Conservation (phyloP, 2,797 vertebrate species). For the Peromyscus aztecus region DNA sequence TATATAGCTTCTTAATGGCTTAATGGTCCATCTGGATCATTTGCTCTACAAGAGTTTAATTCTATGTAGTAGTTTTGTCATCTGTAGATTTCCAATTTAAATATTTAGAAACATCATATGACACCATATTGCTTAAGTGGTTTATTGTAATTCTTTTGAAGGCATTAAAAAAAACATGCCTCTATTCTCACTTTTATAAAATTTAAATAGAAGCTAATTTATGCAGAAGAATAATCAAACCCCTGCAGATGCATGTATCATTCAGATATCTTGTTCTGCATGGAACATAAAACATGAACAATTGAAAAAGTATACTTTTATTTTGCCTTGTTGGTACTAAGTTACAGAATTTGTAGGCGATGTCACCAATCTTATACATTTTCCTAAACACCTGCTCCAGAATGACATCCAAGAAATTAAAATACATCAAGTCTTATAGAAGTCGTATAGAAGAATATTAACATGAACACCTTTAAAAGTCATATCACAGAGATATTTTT, state of each 20-base stretch:
- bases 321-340: constrained; percentile 7
- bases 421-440: not conserved
- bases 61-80: constrained; percentile 78
- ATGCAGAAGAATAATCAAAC: constrained; percentile 17
- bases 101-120: constrained; percentile 77
- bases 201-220: constrained; percentile 72
- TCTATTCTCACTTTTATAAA: constrained; percentile 34
- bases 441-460: not conserved
- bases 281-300: constrained; percentile 39
- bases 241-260: constrained; percentile 52
- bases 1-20: constrained; percentile 48
- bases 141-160: constrained; percentile 67
- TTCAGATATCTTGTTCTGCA: not conserved
- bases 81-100: constrained; percentile 77
- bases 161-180: constrained; percentile 60
- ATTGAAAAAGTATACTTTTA: constrained; percentile 54
- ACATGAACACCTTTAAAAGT: not conserved
- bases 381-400: constrained; percentile 7
- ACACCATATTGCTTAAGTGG: constrained; percentile 66
- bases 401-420: constrained; percentile 32
- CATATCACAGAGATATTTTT: not conserved
- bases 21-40: constrained; percentile 80
- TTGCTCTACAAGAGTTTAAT: constrained; percentile 74
- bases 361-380: not conserved
- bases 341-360: constrained; percentile 42